Evolutionary conservation across 2,888 invertebrate genomes (phyloP).

Genomic region (Zeuzera pyrina): DNA sequence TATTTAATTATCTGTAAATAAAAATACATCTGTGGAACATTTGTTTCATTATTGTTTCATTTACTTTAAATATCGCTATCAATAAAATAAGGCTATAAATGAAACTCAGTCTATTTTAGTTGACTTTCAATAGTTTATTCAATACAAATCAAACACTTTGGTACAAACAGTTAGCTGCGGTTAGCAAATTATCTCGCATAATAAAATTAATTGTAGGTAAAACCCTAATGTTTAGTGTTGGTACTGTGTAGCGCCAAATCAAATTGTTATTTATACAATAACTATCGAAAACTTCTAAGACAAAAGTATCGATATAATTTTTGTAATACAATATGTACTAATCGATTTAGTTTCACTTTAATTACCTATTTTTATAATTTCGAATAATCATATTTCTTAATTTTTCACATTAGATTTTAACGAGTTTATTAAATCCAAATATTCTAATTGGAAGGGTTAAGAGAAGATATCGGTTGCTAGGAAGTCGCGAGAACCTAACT

Average conservation of each 20-base stretch:
- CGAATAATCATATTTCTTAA: constrained; percentile 28
- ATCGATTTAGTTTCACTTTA: constrained; percentile 16
- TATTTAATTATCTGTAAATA: constrained; percentile 36
- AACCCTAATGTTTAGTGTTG: too few species aligned
- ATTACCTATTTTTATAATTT: constrained; percentile 18
- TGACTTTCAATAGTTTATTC: constrained; percentile 71
- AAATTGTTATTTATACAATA: too few species aligned
- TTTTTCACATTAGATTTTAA: constrained; percentile 47
- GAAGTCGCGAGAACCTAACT: constrained; percentile 68
- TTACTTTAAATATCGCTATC: not conserved
- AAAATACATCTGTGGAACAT: constrained; percentile 39
- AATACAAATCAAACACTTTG: constrained; percentile 74
- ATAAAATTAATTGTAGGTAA: constrained; percentile 24
- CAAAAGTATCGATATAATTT: too few species aligned
- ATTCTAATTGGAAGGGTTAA: constrained; percentile 62
- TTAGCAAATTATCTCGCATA: constrained; percentile 45
- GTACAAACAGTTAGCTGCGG: constrained; percentile 68
- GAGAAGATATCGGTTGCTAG: constrained; percentile 64
- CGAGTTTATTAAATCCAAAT: constrained; percentile 45
- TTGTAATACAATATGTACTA: too few species aligned
- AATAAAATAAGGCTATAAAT: constrained; percentile 19
- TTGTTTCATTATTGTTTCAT: constrained; percentile 1
- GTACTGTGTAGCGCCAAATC: too few species aligned
- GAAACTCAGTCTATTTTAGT: constrained; percentile 42
- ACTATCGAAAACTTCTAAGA: too few species aligned